Evolutionary conservation across 2,888 invertebrate species (phyloP), one percentile per base, ranked within the genome.

Genomic region (Apotomis betuletana): DNA sequence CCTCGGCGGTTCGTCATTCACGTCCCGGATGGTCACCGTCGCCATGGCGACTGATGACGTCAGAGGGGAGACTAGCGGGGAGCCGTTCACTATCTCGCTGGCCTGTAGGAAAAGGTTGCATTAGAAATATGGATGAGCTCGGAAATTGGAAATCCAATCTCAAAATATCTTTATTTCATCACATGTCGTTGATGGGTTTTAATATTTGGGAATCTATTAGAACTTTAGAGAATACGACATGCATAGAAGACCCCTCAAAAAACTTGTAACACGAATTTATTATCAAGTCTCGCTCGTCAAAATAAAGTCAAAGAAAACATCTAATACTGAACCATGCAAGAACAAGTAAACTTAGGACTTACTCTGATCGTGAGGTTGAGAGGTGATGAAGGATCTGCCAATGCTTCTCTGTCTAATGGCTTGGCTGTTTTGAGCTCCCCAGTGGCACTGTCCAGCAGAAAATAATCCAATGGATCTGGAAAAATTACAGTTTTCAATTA

Each of bases 391-490:
- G 96, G 95, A 84, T 97, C 96, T 54, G 95, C 94, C 44, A 98
- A 89, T 0, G 97, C 96, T 88, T 98, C 98, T 78, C 97, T 95
- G 86, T 98, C 98, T 72, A 98, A 86, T 0, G 96, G 96, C 80
- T 96, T 96, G 0, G 97, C 97, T 0, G 98, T 97, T 79, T 95
- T 94, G 61, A 99, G 85, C 83, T 97, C 97, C 0, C 98, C 98
- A 0, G 95, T 96, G 27, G 94, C 93, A 58, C 96, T 94, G 87
- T 98, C 96, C 81, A 98, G 86, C 13, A 96, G 89, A 85, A 98
- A 98, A 84, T 97, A 97, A 82, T 97, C 97, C 88, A 96, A 94
- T 0, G 98, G 98, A 94, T 98, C 98, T 97, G 85, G 9, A 85
- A 88, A 64, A 69, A 73, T 73, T 51, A 69, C 8, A 55, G 77